phyloP scores from a whole-genome alignment of 30 jellyfish, hydroid and myxozoan species.

The Pelagia noctiluca region DNA sequence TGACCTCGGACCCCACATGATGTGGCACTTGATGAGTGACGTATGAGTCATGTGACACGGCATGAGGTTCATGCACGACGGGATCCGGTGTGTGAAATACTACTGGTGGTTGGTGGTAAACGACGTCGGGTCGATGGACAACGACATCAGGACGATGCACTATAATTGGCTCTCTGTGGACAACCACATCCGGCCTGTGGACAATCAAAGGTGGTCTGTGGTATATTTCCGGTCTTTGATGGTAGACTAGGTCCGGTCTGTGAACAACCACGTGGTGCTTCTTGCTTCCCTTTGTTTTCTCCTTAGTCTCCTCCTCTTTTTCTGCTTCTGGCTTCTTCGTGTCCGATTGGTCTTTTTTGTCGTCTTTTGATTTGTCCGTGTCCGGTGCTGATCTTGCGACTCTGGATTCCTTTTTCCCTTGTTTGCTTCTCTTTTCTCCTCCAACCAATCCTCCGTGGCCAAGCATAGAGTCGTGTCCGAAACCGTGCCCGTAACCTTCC shows the following conservation, averaged over 20 bases:
- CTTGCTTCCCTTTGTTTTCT: conserved; percentile 55
- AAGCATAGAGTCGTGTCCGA: conserved; percentile 1
- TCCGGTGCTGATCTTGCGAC: neutral
- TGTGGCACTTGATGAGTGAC: conserved; percentile 84
- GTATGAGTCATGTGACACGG: conserved; percentile 84
- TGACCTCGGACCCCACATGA: conserved; percentile 69
- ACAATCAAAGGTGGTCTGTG: conserved; percentile 88
- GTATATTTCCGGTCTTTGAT: conserved; percentile 84
- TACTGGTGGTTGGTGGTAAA: conserved; percentile 94
- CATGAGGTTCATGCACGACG: conserved; percentile 77
- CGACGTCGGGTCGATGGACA: conserved; percentile 87
- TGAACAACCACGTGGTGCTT: conserved; percentile 83
- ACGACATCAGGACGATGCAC: conserved; percentile 87
- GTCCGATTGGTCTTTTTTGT: conserved; percentile 24
- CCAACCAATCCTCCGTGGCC: neutral
- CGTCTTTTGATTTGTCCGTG: neutral
- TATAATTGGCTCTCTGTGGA: conserved; percentile 81
- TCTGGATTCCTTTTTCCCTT: neutral
- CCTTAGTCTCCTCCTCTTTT: neutral
- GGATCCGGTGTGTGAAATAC: conserved; percentile 95
- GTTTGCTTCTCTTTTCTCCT: neutral
- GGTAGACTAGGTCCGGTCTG: conserved; percentile 86
- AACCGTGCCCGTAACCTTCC: conserved; percentile 30
- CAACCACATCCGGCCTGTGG: conserved; percentile 88
- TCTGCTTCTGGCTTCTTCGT: neutral